These are phyloP conservation scores for Zalophus californianus DNA, from an alignment of 2,797 vertebrate species.

Conservation along the genomic window DNA sequence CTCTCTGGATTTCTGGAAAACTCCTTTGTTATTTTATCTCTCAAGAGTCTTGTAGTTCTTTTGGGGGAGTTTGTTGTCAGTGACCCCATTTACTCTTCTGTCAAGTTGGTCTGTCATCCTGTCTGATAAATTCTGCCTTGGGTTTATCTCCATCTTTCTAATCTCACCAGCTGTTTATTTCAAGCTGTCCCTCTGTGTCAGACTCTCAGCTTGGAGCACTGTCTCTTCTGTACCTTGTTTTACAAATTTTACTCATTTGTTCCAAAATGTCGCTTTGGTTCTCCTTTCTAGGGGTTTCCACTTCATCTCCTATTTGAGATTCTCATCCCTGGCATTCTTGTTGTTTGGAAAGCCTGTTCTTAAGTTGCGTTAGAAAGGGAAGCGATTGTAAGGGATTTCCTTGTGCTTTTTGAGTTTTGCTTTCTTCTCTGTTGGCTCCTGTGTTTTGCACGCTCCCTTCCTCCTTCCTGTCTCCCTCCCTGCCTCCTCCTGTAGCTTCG, in stretches of 20 bases:
- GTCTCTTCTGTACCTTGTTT: background rate
- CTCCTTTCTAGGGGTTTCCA: background rate
- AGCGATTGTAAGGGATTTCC: fast-evolving
- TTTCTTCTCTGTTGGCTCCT: background rate
- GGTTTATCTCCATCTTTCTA: background rate
- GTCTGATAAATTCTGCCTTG: background rate
- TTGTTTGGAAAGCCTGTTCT: fast-evolving
- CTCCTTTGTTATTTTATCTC: background rate
- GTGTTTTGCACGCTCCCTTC: no score
- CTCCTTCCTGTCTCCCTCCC: background rate
- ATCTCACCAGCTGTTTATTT: background rate
- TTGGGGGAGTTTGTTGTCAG: background rate
- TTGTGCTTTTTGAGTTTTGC: background rate
- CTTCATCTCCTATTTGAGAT: background rate
- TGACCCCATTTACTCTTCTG: fast-evolving
- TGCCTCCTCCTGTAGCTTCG: fast-evolving
- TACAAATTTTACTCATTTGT: background rate
- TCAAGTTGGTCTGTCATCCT: background rate
- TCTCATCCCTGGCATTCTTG: background rate
- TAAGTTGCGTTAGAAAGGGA: fast-evolving
- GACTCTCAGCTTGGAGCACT: background rate
- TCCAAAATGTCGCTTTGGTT: background rate
- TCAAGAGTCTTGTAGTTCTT: background rate
- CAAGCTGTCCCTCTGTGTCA: fast-evolving
- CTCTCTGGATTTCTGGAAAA: background rate